A percentile compares a stretch with the other conserved stretches of the same genome.
Evolutionary conservation across 2,113 vertebrate species (phyloP).

Genomic region (Anhinga anhinga): DNA sequence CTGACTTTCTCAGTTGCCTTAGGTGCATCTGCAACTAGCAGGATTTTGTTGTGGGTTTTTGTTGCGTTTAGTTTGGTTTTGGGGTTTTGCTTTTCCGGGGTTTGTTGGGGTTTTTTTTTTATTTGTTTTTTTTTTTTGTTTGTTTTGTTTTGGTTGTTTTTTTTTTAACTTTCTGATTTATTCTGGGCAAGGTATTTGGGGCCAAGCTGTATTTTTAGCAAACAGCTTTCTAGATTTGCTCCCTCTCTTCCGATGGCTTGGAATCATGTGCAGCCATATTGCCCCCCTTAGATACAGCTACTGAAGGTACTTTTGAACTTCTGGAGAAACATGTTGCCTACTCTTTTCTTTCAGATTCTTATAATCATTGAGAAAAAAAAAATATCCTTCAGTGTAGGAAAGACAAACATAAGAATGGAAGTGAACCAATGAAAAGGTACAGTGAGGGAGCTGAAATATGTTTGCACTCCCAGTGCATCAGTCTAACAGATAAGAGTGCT

Average conservation of each 20-base stretch:
- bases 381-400: not conserved
- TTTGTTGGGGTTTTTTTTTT: not conserved
- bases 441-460: not conserved
- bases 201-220: not conserved
- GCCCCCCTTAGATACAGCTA: not conserved
- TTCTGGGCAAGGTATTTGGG: not conserved
- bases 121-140: too few species aligned
- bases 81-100: too few species aligned
- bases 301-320: not conserved
- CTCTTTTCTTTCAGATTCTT: not conserved
- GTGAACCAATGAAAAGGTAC: not conserved
- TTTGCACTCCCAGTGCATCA: not conserved
- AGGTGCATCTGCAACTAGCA: not conserved
- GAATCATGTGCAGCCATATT: not conserved
- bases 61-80: not conserved
- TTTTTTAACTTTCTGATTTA: not conserved
- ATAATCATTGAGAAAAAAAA: not conserved
- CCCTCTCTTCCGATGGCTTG: not conserved
- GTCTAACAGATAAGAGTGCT: constrained; percentile 3
- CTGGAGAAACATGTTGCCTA: not conserved
- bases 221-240: not conserved
- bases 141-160: not conserved
- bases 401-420: constrained; percentile 22
- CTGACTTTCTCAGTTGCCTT: not conserved
- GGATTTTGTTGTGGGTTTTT: not conserved